phyloP scores from a whole-genome alignment of 2,888 invertebrate genomes.

The Sarcophaga carnaria region DNA sequence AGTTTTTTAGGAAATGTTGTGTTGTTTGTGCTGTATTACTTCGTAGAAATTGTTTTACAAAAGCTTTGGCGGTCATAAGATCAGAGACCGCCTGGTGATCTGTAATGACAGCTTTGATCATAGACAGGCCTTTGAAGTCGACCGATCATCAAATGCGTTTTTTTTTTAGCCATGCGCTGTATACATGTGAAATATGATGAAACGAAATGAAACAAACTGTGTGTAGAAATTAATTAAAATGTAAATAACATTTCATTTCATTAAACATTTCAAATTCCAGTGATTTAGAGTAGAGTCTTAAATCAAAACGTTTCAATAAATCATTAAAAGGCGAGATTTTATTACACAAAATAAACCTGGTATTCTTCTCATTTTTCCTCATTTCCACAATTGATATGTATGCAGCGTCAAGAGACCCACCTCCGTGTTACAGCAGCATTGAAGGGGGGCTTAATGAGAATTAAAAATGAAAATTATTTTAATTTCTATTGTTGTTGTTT shows the following conservation, averaged over 20 bases:
- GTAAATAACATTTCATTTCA: slow-evolving; percentile 48
- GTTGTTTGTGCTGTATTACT: neutral
- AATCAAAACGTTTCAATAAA: slow-evolving; percentile 39
- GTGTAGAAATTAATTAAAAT: slow-evolving; percentile 63
- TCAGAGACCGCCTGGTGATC: slow-evolving; percentile 73
- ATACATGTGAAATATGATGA: slow-evolving; percentile 32
- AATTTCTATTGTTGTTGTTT: neutral
- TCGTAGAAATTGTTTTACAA: slow-evolving; percentile 25
- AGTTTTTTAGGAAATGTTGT: slow-evolving; percentile 36
- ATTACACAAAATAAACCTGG: too few relatives aligned
- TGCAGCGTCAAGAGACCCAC: slow-evolving; percentile 5
- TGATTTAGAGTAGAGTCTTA: slow-evolving; percentile 49
- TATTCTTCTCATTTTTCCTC: too few relatives aligned
- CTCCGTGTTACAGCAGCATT: slow-evolving; percentile 11
- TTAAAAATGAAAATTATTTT: neutral
- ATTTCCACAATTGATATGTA: too few relatives aligned
- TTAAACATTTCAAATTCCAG: neutral
- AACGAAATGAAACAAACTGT: slow-evolving; percentile 36
- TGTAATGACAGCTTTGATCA: slow-evolving; percentile 77
- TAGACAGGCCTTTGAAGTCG: slow-evolving; percentile 73
- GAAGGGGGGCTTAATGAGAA: slow-evolving; percentile 8
- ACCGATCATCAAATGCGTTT: slow-evolving; percentile 50
- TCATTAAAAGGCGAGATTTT: neutral
- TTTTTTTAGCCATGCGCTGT: slow-evolving; percentile 23
- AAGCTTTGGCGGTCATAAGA: slow-evolving; percentile 66